Evolutionary conservation across 2,113 vertebrate genomes (phyloP), one percentile per base, ranked within the genome.

Genomic region (Pseudorhombus dupliciocellatus): DNA sequence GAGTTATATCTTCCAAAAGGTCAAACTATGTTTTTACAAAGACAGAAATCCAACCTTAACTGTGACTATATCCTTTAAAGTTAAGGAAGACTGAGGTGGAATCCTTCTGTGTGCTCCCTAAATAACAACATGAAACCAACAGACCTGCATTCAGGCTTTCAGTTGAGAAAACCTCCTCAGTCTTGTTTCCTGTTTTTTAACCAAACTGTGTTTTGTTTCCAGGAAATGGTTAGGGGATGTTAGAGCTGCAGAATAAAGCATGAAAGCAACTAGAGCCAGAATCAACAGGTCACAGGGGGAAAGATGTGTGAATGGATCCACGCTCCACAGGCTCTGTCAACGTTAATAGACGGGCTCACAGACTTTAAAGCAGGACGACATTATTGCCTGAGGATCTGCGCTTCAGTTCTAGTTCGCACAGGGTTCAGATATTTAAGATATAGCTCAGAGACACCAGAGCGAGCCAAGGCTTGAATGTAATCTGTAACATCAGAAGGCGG

Each of bases 401-500:
- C 55, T 20, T 20, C 21, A 73, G 28, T 53, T 63, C 37, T 44
- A 46, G 66, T 74, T 65, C 64, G 56, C 61, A 61, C 21, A 55
- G 6, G 44, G 28, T 68, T 77, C 76, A 71, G n/a, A 31, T 72
- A 54, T 44, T 25, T 53, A 5, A 73, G 57, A 50, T 16, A 1
- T 12, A 51, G 63, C 73, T 59, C 0, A 46, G 18, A 75, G 80
- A 74, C 40, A 7, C 16, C 40, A 7, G 15, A 53, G 50, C 22
- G 5, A 69, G 65, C 50, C 72, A 9, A 44, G 30, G 63, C 52
- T 51, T 50, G 53, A 72, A 78, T 53, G 52, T 31, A 73, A 75
- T 77, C 66, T 77, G 42, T 75, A 53, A 66, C 34, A 67, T 69
- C 44, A 66, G 30, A 42, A 55, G 59, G 62, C 42, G 30, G 77